Percentiles rank a stretch among this genome's conserved stretches.
Evolutionary conservation across 37 sponge, comb jelly and placozoan species (phyloP).

Genomic region (Chondrilla cf. caribensis): DNA sequence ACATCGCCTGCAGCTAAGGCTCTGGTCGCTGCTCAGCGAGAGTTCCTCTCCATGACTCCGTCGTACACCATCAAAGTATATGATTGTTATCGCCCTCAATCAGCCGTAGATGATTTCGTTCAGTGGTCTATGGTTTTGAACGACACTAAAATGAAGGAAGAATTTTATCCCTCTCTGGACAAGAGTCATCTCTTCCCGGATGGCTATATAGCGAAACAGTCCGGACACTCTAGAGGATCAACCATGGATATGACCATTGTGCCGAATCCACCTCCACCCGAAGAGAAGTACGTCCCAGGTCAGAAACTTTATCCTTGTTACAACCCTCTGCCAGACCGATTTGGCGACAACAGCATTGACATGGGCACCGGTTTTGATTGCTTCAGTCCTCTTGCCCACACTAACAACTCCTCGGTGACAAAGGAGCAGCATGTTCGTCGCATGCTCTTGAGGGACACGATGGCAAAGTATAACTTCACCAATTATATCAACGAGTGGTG

Average conservation of each 20-base stretch:
- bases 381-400: conserved; percentile 22
- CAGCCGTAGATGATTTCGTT: conserved; percentile 28
- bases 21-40: conserved; percentile 18
- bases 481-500: conserved; percentile 33
- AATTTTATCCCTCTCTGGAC: conserved; percentile 22
- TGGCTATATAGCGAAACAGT: conserved; percentile 29
- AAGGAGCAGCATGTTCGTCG: background rate
- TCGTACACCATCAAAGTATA: conserved; percentile 34
- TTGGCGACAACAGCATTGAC: conserved; percentile 26
- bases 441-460: background rate
- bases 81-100: conserved; percentile 32
- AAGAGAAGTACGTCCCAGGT: conserved; percentile 17
- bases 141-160: conserved; percentile 34
- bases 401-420: conserved; percentile 18
- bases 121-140: conserved; percentile 12
- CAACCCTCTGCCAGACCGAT: conserved; percentile 11
- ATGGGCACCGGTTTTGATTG: conserved; percentile 40
- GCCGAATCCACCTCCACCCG: conserved; percentile 17
- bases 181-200: conserved; percentile 21
- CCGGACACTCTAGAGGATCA: conserved; percentile 26
- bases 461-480: conserved; percentile 8
- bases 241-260: conserved; percentile 28
- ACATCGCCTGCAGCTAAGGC: conserved; percentile 21
- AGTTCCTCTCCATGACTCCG: conserved; percentile 26
- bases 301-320: conserved; percentile 16